Evolutionary conservation across 2,888 invertebrate genomes (phyloP), one percentile per base, ranked within the genome.

Genomic region (Maniola hyperantus): DNA sequence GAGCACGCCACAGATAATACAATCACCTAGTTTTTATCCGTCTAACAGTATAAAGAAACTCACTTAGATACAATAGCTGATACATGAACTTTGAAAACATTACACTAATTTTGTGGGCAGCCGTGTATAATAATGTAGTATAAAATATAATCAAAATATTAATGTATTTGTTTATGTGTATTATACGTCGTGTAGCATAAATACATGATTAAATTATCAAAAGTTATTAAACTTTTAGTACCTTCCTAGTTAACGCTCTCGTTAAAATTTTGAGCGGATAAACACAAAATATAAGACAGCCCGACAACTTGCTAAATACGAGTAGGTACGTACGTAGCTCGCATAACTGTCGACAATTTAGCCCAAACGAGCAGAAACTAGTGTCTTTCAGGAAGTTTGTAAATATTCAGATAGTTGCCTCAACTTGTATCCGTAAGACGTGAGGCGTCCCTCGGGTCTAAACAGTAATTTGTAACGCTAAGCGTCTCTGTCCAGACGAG

Each of bases 401-500:
- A 81, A 83, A 84, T 84, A 84, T 84, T 83, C 81, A 82, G 78
- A 80, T 82, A 81, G 81, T 81, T 81, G 70, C 76, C 75, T 77
- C 76, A 77, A 80, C 77, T 78, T 76, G 71, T 72, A 78, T 76
- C 77, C 77, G 62, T 72, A 74, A 75, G 75, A 81, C 79, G 81
- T 81, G 80, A 77, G 72, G 67, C 60, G 60, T 62, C 74, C 71
- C 68, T 48, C 34, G 68, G 74, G 75, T 68, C 65, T 60, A 68
- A 20, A 64, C 58, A 68, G 73, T 77, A 74, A 80, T 79, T 80
- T 81, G 77, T 79, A 77, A 74, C 75, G 76, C 69, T 70, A 73
- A 74, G 72, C 69, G 71, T 71, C 71, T 70, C 72, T 69, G 75
- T 73, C 72, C 71, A 69, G 62, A 67, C 66, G 1, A 72, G 73